Conservation (phyloP, 2,888 invertebrate genomes). For the Hipparchia semele region DNA sequence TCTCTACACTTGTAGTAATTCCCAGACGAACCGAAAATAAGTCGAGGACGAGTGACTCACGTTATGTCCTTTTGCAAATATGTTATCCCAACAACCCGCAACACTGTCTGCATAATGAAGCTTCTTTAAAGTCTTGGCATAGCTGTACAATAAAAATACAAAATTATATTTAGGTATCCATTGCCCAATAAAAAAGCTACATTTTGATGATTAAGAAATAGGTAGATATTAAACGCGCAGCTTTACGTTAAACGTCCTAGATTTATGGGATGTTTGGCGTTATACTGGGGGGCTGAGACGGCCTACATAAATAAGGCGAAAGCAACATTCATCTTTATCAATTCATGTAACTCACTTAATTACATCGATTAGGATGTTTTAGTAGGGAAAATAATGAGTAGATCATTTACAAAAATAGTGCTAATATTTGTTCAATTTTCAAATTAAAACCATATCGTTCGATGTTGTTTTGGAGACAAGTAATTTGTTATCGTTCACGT, state of each 20-base stretch:
- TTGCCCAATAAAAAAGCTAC: not conserved
- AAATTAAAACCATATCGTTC: too few species aligned
- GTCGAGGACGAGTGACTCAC: constrained; percentile 62
- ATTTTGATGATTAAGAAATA: not conserved
- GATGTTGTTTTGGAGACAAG: not conserved
- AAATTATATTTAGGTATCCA: too few species aligned
- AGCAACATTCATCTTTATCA: constrained; percentile 39
- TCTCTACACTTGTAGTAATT: constrained; percentile 60
- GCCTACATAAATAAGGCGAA: constrained; percentile 26
- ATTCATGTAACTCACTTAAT: constrained; percentile 9
- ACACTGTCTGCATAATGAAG: constrained; percentile 20
- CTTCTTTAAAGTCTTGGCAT: not conserved
- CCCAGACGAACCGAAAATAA: constrained; percentile 75
- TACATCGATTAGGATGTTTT: too few species aligned
- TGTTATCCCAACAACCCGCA: constrained; percentile 17
- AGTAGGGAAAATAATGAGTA: too few species aligned
- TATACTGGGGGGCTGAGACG: constrained; percentile 26
- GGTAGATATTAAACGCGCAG: constrained; percentile 3
- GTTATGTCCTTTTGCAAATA: constrained; percentile 36
- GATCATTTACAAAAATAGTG: too few species aligned
- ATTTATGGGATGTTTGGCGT: constrained; percentile 34
- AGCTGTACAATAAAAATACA: not conserved
- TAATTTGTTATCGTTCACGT: not conserved
- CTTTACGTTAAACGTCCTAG: constrained; percentile 23
- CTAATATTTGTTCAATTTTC: too few species aligned